Conservation (phyloP, 2,113 vertebrate genomes). For the Heloderma charlesbogerti region DNA sequence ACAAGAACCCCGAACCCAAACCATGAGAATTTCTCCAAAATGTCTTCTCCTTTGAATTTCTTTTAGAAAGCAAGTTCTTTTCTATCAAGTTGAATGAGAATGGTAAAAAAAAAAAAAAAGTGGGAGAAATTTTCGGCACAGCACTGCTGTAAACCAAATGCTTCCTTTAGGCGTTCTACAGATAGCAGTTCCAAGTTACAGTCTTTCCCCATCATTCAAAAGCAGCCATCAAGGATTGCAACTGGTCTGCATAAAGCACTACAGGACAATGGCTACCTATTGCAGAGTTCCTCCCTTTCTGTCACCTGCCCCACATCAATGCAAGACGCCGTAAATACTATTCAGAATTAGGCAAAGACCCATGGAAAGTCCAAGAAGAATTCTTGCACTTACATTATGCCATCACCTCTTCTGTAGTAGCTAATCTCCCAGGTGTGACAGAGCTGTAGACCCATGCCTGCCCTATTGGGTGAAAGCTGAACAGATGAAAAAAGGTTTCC, state of each 20-base stretch:
- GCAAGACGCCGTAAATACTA: constrained; percentile 32
- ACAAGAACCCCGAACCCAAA: too few relatives aligned
- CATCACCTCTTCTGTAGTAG: background rate
- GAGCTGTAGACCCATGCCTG: background rate
- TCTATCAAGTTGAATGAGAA: too few relatives aligned
- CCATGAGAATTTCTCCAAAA: too few relatives aligned
- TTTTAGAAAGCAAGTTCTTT: too few relatives aligned
- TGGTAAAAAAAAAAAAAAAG: too few relatives aligned
- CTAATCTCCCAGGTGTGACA: background rate
- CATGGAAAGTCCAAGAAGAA: constrained; percentile 1
- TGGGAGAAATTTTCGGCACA: too few relatives aligned
- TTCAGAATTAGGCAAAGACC: constrained; percentile 17
- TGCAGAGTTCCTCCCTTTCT: background rate
- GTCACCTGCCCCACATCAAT: background rate
- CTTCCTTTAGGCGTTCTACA: constrained; percentile 63
- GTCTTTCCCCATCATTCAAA: constrained; percentile 43
- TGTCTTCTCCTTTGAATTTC: too few relatives aligned
- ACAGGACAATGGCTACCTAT: background rate
- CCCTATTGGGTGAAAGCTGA: background rate
- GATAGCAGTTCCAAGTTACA: constrained; percentile 58
- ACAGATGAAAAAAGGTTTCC: background rate
- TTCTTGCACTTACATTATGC: background rate
- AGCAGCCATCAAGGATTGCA: background rate
- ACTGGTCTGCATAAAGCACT: background rate
- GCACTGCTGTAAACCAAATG: constrained; percentile 68